A percentile compares a stretch with the other conserved stretches of the same genome.
These are phyloP conservation scores for Sinocyclocheilus anshuiensis DNA, from an alignment of 2,113 vertebrate species.

Conservation along the genomic window DNA sequence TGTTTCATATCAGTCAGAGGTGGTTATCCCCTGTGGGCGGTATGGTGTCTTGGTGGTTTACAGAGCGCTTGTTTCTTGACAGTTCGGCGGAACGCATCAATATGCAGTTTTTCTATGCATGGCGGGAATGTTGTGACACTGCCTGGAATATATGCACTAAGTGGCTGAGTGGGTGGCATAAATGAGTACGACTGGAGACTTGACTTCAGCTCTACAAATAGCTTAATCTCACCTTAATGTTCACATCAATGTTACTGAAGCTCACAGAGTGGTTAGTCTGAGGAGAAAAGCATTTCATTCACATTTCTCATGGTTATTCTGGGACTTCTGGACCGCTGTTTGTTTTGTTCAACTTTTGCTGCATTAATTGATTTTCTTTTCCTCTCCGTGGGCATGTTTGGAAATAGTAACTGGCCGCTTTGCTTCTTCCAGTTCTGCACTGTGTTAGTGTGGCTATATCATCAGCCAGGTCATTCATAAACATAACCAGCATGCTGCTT, in stretches of 20 bases:
- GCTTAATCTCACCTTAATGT: constrained; percentile 59
- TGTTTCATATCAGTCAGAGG: constrained; percentile 12
- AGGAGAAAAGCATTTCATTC: neutral
- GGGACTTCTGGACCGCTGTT: neutral
- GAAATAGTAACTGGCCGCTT: constrained; percentile 25
- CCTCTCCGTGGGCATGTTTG: constrained; percentile 51
- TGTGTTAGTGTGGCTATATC: constrained; percentile 10
- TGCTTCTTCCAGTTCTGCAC: neutral
- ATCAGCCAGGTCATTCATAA: constrained; percentile 49
- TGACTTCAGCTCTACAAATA: constrained; percentile 64
- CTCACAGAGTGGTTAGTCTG: neutral
- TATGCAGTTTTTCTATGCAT: constrained; percentile 43
- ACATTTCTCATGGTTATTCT: neutral
- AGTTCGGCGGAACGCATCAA: constrained; percentile 17
- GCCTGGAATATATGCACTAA: constrained; percentile 63
- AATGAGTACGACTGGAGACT: constrained; percentile 64
- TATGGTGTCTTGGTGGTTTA: neutral
- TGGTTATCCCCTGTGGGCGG: constrained; percentile 24
- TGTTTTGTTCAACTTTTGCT: constrained; percentile 13
- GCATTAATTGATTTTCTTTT: constrained; percentile 55
- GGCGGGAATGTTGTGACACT: constrained; percentile 64
- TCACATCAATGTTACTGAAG: constrained; percentile 45
- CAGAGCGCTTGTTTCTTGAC: neutral
- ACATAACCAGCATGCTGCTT: constrained; percentile 60
- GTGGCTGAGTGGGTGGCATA: constrained; percentile 69